Evolutionary conservation across 2,888 invertebrate species (phyloP).

Genomic region (Eupithecia abbreviata): DNA sequence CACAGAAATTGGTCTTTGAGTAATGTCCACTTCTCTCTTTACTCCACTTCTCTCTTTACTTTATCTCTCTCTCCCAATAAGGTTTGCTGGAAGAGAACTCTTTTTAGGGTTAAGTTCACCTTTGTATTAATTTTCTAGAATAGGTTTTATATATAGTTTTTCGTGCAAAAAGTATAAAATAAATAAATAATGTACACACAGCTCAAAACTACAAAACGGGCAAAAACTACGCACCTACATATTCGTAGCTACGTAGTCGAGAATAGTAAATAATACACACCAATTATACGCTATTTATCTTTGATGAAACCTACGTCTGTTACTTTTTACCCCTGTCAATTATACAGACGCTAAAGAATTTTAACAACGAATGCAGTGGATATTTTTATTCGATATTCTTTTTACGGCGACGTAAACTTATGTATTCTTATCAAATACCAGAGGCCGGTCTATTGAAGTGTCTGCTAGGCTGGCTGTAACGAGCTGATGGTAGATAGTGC

Average conservation of each 20-base stretch:
- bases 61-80: no score
- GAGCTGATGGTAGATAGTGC: conserved; percentile 65
- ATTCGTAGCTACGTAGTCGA: not conserved
- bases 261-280: conserved; percentile 6
- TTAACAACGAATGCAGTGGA: conserved; percentile 28
- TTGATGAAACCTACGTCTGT: conserved; percentile 4
- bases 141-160: no score
- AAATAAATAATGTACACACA: no score
- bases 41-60: no score
- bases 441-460: conserved; percentile 65
- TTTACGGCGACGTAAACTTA: conserved; percentile 41
- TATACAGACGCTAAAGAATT: conserved; percentile 32
- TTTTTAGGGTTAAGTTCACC: no score
- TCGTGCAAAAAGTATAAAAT: no score
- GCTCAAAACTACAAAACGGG: not conserved
- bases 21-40: no score
- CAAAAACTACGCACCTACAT: not conserved
- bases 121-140: no score
- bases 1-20: no score
- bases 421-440: conserved; percentile 47
- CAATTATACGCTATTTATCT: conserved; percentile 11
- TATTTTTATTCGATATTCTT: conserved; percentile 36
- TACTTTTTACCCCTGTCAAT: conserved; percentile 26
- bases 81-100: no score
- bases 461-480: conserved; percentile 58